Evolutionary conservation across 1,140 invertebrate species (phyloP).

Genomic region (Neotoxoptera formosana): DNA sequence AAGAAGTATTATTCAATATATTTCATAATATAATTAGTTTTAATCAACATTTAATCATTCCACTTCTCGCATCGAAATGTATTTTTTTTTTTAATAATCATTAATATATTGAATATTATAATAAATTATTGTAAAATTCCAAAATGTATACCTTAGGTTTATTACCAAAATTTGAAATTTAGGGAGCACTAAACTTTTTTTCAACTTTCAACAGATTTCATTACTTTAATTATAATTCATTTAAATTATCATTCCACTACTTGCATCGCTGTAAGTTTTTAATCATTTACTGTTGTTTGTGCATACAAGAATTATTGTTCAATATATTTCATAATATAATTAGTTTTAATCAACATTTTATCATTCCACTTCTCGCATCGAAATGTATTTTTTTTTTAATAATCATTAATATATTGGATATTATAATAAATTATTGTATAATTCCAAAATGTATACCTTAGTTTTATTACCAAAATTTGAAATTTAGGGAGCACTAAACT

Average conservation of each 20-base stretch:
- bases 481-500: too few species aligned
- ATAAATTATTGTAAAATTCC: too few species aligned
- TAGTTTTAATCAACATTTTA: neutral
- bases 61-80: neutral
- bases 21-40: neutral
- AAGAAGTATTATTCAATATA: neutral
- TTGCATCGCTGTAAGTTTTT: neutral
- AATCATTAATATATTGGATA: neutral
- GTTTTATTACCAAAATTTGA: too few species aligned
- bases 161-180: too few species aligned
- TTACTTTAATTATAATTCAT: too few species aligned
- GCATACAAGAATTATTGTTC: neutral
- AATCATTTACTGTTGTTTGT: neutral
- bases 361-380: neutral
- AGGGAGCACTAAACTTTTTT: too few species aligned
- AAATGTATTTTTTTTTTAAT: neutral
- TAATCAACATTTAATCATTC: neutral
- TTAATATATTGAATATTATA: neutral
- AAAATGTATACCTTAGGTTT: too few species aligned
- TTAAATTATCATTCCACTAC: constrained; percentile 6
- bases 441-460: too few species aligned
- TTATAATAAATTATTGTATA: too few species aligned
- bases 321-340: neutral
- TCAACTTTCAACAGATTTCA: too few species aligned
- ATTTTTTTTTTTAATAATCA: neutral